A percentile compares a stretch with the other conserved stretches of the same genome.
Evolutionary conservation across 2,888 invertebrate genomes (phyloP).

Genomic region (Mylabris sibirica): DNA sequence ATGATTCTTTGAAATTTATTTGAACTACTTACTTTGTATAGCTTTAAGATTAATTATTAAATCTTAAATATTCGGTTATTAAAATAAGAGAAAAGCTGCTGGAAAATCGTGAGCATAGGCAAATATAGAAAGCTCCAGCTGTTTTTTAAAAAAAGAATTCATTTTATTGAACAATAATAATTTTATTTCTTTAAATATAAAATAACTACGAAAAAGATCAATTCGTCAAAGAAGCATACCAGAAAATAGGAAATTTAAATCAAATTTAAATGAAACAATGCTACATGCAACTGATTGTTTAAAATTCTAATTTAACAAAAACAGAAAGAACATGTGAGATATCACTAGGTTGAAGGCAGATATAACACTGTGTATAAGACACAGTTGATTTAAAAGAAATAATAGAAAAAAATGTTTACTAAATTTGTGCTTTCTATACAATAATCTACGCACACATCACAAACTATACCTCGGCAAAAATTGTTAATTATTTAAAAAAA

Average conservation of each 20-base stretch:
- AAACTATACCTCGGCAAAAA: conserved; percentile 60
- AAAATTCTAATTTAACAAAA: conserved; percentile 20
- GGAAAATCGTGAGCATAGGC: conserved; percentile 10
- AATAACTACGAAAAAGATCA: conserved; percentile 16
- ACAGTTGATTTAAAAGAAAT: conserved; percentile 38
- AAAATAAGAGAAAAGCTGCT: conserved; percentile 19
- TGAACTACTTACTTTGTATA: conserved; percentile 37
- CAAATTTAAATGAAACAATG: not conserved
- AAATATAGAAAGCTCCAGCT: conserved; percentile 2
- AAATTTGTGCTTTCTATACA: conserved; percentile 43
- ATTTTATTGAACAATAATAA: not conserved
- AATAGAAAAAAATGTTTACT: conserved; percentile 45
- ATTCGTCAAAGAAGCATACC: conserved; percentile 48
- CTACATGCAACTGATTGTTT: conserved; percentile 23
- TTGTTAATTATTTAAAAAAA: conserved; percentile 22
- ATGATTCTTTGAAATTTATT: conserved; percentile 49
- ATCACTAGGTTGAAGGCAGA: conserved; percentile 46
- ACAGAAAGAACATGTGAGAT: not conserved
- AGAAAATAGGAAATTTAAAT: conserved; percentile 24
- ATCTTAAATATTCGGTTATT: not conserved
- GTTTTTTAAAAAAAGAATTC: not conserved
- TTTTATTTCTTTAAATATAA: not conserved
- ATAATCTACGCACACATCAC: conserved; percentile 57
- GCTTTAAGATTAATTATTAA: not conserved
- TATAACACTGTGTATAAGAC: conserved; percentile 33